Percentiles rank a stretch among this genome's conserved stretches.
Evolutionary conservation across 2,113 vertebrate genomes (phyloP).

Genomic region (Labeo rohita): DNA sequence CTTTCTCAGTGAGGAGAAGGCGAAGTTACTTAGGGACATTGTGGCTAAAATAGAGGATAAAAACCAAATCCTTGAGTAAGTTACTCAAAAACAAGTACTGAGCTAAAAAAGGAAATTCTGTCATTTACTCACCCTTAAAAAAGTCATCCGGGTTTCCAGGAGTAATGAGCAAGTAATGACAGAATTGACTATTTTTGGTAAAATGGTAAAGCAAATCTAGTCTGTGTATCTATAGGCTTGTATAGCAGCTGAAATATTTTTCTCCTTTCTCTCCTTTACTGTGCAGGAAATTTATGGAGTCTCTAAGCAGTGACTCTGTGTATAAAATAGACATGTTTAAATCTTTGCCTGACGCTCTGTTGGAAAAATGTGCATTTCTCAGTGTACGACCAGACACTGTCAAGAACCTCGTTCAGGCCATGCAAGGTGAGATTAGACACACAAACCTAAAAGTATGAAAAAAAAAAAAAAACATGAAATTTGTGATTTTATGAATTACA

Average conservation of each 20-base stretch:
- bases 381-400: conserved; percentile 92
- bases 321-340: conserved; percentile 89
- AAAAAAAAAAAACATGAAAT: not conserved
- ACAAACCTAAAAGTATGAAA: not conserved
- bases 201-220: not conserved
- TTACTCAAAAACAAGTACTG: conserved; percentile 41
- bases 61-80: conserved; percentile 94
- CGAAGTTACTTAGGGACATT: conserved; percentile 89
- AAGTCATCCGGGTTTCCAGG: not conserved
- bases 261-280: not conserved
- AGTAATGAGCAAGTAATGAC: not conserved
- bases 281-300: conserved; percentile 94
- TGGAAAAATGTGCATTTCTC: conserved; percentile 96
- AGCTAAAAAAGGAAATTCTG: not conserved
- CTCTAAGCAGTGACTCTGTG: conserved; percentile 88
- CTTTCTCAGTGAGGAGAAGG: conserved; percentile 89
- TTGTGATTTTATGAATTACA: not conserved
- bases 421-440: conserved; percentile 84
- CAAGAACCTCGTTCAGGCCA: conserved; percentile 91
- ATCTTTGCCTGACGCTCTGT: conserved; percentile 87
- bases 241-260: not conserved
- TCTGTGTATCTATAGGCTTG: not conserved
- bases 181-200: not conserved
- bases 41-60: conserved; percentile 93
- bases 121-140: not conserved